Conservation (phyloP, 2,797 vertebrate genomes). For the Neosalanx taihuensis region DNA sequence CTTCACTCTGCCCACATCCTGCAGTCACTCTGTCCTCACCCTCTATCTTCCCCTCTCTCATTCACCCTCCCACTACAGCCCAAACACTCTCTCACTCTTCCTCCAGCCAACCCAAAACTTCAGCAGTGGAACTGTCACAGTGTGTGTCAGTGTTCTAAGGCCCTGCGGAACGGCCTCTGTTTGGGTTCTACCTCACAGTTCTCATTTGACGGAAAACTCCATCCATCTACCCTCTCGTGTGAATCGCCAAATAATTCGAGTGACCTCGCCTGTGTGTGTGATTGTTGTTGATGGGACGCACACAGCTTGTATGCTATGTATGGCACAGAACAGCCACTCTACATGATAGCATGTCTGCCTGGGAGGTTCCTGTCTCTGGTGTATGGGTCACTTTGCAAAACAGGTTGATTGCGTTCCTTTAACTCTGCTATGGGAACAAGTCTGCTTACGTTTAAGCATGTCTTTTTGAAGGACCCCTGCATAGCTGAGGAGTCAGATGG, state of each 20-base stretch:
- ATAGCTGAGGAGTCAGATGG: no score
- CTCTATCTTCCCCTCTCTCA: slow-evolving; percentile 10
- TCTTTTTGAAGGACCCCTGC: no score
- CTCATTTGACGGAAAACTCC: slow-evolving; percentile 51
- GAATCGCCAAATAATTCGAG: slow-evolving; percentile 61
- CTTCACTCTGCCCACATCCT: background rate
- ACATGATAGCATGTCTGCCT: slow-evolving; percentile 16
- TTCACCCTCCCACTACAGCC: background rate
- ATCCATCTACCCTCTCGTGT: slow-evolving; percentile 51
- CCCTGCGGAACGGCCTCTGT: slow-evolving; percentile 43
- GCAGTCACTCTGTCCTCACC: slow-evolving; percentile 7
- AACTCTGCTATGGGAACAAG: slow-evolving; percentile 14
- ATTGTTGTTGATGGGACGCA: slow-evolving; percentile 39
- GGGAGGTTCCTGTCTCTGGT: slow-evolving; percentile 15
- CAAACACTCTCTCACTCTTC: no score
- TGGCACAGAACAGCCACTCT: slow-evolving; percentile 4
- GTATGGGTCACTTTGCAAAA: slow-evolving; percentile 2
- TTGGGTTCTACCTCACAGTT: slow-evolving; percentile 61
- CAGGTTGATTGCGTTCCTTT: background rate
- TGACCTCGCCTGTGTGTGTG: slow-evolving; percentile 43
- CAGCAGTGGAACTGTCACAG: slow-evolving; percentile 43
- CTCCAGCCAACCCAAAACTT: slow-evolving; percentile 35
- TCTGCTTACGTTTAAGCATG: slow-evolving; percentile 10
- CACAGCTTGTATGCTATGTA: background rate
- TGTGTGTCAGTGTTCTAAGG: slow-evolving; percentile 38